phyloP scores from a whole-genome alignment of 2,113 vertebrate genomes.

The Gopherus flavomarginatus region DNA sequence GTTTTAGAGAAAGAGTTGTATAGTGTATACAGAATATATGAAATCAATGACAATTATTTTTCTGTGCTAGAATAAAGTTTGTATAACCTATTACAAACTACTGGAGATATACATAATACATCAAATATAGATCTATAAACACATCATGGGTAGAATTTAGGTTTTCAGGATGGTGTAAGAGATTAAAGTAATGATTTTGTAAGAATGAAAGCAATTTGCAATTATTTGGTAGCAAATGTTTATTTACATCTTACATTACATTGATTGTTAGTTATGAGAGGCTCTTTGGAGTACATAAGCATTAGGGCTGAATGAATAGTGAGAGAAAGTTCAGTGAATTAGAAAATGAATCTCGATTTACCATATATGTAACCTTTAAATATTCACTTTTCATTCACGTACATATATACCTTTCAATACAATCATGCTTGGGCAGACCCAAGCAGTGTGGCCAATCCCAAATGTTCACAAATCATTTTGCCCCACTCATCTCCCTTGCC shows the following conservation, averaged over 20 bases:
- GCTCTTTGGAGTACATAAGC: background rate
- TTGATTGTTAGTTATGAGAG: background rate
- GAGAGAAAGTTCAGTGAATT: background rate
- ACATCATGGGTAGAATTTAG: background rate
- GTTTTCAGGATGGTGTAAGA: background rate
- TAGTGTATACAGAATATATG: background rate
- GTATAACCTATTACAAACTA: background rate
- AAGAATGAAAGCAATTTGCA: background rate
- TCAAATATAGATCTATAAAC: background rate
- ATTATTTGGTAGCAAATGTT: background rate
- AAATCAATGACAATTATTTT: background rate
- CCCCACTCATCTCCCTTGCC: background rate
- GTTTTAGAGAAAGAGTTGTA: background rate
- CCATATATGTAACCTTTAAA: background rate
- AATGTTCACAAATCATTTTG: background rate
- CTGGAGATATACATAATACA: background rate
- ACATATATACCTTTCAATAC: background rate
- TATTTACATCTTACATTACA: background rate
- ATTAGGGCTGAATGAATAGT: background rate
- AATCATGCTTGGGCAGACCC: background rate
- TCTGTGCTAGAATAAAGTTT: background rate
- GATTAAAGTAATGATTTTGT: background rate
- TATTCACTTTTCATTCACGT: background rate
- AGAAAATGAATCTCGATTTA: background rate
- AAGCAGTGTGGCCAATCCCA: background rate